Evolutionary conservation across 2,113 vertebrate genomes (phyloP), one percentile per base, ranked within the genome.

Genomic region (Sylvietta virens): DNA sequence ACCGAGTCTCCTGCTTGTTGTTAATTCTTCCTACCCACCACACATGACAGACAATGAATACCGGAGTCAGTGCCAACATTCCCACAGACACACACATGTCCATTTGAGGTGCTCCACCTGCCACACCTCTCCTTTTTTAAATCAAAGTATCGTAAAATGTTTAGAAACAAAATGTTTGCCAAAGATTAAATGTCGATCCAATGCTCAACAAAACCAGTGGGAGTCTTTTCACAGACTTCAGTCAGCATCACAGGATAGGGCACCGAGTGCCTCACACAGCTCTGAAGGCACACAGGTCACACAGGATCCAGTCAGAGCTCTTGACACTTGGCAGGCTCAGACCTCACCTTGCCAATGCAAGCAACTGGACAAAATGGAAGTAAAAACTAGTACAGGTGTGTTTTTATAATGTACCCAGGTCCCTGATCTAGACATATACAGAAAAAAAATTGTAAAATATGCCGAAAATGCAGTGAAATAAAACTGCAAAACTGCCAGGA

Each of bases 201-300:
- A 35, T 0, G 1, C 19, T 50, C 69, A 73, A 50, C 7, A 72
- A 73, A 92, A 77, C 21, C 58, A 78, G 19, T 19, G 22, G 9
- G 31, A 81, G 50, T 37, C 26, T 39, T 60, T 58, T 35, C 27
- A 31, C 7, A 47, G 15, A 11, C 22, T 62, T 66, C 56, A 31
- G 8, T 15, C 8, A 74, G 26, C 40, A 60, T 45, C 45, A 31
- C 27, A 78, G 60, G 35, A 39, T 2, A 26, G 53, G 54, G 73
- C 64, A 57, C 8, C 0, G 0, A 37, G 14, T 4, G 50, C 48
- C 35, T 72, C 16, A 2, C 23, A 1, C 64, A 47, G 71, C 30
- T 53, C 76, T 40, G 70, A 28, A 24, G 18, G 9, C 6, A 7
- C 62, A 18, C 20, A 16, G 60, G 26, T 54, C 81, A 45, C 81